Percentiles rank a stretch among this genome's conserved stretches.
phyloP scores from a whole-genome alignment of 2,888 invertebrate genomes.

The Sclerodermus sp. region DNA sequence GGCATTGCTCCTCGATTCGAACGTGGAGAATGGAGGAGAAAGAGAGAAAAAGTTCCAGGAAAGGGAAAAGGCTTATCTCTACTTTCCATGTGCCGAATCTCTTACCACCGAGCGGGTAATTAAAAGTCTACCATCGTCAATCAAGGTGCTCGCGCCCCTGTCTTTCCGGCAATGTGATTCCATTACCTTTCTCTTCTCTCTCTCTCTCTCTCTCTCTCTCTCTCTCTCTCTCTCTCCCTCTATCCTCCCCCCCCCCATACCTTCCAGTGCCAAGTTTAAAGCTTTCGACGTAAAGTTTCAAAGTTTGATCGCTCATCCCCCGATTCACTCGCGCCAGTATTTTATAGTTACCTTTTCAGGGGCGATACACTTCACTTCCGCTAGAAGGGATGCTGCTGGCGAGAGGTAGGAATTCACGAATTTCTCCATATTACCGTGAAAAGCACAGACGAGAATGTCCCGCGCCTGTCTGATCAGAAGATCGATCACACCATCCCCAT shows the following conservation, averaged over 20 bases:
- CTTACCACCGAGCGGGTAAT: conserved; percentile 34
- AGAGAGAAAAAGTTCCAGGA: conserved; percentile 12
- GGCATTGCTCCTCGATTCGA: conserved; percentile 24
- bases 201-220: conserved; percentile 2
- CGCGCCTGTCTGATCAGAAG: conserved; percentile 70
- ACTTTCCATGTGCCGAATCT: conserved; percentile 27
- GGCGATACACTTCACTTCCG: conserved; percentile 58
- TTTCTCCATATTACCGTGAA: conserved; percentile 65
- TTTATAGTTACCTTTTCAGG: conserved; percentile 44
- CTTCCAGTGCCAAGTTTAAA: conserved; percentile 12
- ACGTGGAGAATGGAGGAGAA: conserved; percentile 2
- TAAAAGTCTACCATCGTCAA: conserved; percentile 46
- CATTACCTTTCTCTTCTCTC: conserved; percentile 1
- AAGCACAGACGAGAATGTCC: conserved; percentile 68
- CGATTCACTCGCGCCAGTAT: not conserved
- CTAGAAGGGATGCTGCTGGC: conserved; percentile 64
- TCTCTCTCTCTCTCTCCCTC: conserved; percentile 3
- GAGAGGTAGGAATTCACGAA: conserved; percentile 68
- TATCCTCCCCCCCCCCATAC: conserved; percentile 7
- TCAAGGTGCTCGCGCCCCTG: conserved; percentile 11
- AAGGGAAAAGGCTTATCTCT: conserved; percentile 26
- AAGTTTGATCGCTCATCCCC: not conserved
- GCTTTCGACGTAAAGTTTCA: too few species aligned
- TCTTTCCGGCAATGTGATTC: too few species aligned
- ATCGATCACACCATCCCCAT: conserved; percentile 64